phyloP scores from a whole-genome alignment of 2,797 vertebrate species.

The Leucoraja ocellata region DNA sequence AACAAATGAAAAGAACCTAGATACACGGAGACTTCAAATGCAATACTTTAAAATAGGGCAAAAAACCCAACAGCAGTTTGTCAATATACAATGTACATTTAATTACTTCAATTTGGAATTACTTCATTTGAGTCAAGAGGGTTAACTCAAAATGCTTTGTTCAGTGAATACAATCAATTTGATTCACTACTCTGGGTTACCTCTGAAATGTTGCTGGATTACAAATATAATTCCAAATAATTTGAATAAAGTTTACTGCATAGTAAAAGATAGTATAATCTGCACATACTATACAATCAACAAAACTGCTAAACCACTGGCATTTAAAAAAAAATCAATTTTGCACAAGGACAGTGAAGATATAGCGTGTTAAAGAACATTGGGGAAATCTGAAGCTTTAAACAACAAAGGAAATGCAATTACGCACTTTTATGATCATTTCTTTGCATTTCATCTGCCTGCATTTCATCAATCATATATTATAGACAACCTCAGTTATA shows the following conservation, averaged over 20 bases:
- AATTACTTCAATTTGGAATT: conserved; percentile 1
- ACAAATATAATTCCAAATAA: neutral
- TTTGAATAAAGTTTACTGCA: neutral
- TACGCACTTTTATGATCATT: neutral
- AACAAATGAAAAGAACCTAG: neutral
- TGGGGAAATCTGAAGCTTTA: neutral
- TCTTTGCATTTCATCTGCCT: neutral
- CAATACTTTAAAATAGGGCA: neutral
- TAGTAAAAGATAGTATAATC: neutral
- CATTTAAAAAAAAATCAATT: no score
- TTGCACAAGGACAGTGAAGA: neutral
- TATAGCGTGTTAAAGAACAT: neutral
- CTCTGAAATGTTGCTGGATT: neutral
- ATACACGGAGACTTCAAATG: neutral
- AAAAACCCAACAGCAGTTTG: neutral
- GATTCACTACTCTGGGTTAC: neutral
- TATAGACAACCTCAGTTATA: neutral
- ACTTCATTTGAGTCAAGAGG: neutral
- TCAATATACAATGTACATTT: neutral
- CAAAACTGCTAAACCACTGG: neutral
- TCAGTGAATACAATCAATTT: neutral
- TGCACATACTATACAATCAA: neutral
- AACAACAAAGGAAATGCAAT: neutral
- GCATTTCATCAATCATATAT: neutral
- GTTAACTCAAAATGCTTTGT: neutral